Base-by-base conservation (phyloP, 1,140 invertebrate species). In the Archivesica marissinica region DNA sequence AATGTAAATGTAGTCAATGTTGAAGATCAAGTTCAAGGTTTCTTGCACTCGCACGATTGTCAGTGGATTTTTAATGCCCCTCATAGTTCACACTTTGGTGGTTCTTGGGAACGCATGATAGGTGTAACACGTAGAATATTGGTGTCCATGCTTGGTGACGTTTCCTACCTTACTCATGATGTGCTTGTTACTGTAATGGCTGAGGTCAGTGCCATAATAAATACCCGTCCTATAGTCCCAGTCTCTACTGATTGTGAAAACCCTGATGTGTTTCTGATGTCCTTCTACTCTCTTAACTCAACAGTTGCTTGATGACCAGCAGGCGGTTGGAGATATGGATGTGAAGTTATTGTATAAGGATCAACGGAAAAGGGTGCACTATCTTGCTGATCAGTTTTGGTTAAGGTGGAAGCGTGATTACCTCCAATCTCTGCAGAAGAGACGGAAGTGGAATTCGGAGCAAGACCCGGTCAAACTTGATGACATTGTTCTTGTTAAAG, bases 71-170 rank as follows among this genome's bases (percentile, higher is more conserved):
- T 86, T 61, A 88, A 86, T 52, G 25, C 70, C 15, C 87, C 85
- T n/a, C 38, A 87, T 70, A 23, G 44, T 6, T 75, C 83, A 6
- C 86, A 88, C 74, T 81, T 83, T 70, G 74, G 74, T n/a, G 83
- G 85, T 15, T 44, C 74, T 15, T 89, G 87, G 89, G 89, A 89
- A 39, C 30, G 89, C 20, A 79, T 86, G 47, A 86, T 89, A 15
- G 72, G 83, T 15, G 66, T 83, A 2, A 61, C 68, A 20, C 35
- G 82, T 41, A 30, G 78, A 4, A 82, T 86, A n/a, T 68, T 89
- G 17, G 80, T 85, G 17, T 33, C 72, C 13, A 87, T 88, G 76
- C 38, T 90, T 30, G 4, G 25, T 23, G 54, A 78, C 30, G 41
- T 74, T 33, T 11, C 25, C 9, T 30, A 68, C 20, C 75, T 90